Evolutionary conservation across 2,113 vertebrate genomes (phyloP), one percentile per base, ranked within the genome.

Genomic region (Astur gentilis): DNA sequence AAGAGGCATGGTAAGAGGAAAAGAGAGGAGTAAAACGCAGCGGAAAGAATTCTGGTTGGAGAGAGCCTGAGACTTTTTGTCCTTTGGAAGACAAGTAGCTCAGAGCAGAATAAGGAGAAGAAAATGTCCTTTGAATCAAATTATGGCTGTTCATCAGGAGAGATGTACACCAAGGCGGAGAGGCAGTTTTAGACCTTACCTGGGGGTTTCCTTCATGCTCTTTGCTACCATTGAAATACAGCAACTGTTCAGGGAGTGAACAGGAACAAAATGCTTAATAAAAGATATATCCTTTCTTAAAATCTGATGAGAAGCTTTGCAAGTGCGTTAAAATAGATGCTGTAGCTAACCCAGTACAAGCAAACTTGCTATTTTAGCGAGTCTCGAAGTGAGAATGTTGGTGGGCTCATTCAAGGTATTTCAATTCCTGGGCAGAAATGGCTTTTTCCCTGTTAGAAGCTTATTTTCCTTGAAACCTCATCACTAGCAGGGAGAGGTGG

Each of bases 341-440:
- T 7, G 23, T 36, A 7, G 7, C n/a, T 44, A 36, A 9, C 16
- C 32, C 17, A 7, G 22, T 34, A 20, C 10, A 6, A 69, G 19
- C 4, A 1, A 55, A 47, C 38, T 25, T 0, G 0, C 16, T 25
- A 5, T 13, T 60, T 8, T 23, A 17, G 7, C 7, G 4, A 10
- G 6, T n/a, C 34, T 26, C 18, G 11, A 54, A 20, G 52, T 29
- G 38, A 23, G 21, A 25, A 26, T 6, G 25, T 17, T 47, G 55
- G 11, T 31, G n/a, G 40, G 5, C 25, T 55, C 4, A 2, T 26
- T n/a, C 18, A 18, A 57, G n/a, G 9, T 17, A 11, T 26, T 84
- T 64, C 29, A 32, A 0, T 42, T 84, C 49, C 31, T 19, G n/a
- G 25, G 13, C n/a, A 42, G 49, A 57, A 78, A 14, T 14, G 10